These are phyloP conservation scores for Drosophila nigritarsus DNA, from an alignment of 2,888 invertebrate genomes.

Conservation along the genomic window DNA sequence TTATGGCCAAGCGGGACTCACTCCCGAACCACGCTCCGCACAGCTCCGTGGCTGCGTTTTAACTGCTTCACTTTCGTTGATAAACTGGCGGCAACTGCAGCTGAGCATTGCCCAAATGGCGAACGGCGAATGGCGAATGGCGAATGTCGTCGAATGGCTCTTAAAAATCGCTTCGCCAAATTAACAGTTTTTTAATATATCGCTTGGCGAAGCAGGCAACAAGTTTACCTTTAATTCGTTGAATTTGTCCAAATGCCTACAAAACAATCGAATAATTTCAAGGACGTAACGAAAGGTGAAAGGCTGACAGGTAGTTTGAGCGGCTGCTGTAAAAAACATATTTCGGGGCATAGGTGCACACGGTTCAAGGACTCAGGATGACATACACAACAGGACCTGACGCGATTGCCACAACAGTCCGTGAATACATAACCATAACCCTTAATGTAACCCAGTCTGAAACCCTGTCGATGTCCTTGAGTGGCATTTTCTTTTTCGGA, in stretches of 20 bases:
- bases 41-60: constrained; percentile 46
- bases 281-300: constrained; percentile 51
- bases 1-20: constrained; percentile 62
- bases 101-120: constrained; percentile 19
- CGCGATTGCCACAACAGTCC: constrained; percentile 26
- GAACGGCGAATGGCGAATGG: constrained; percentile 24
- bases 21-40: constrained; percentile 27
- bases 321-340: constrained; percentile 67
- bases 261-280: constrained; percentile 40
- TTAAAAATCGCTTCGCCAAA: constrained; percentile 25
- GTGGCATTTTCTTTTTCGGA: background rate
- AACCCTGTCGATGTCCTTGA: constrained; percentile 37
- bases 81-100: constrained; percentile 34
- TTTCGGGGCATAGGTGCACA: constrained; percentile 52
- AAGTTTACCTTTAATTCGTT: constrained; percentile 60
- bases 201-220: constrained; percentile 44
- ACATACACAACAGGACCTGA: constrained; percentile 57
- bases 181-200: constrained; percentile 54
- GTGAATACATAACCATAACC: constrained; percentile 58
- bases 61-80: constrained; percentile 69
- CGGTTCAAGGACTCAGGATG: constrained; percentile 56
- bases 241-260: constrained; percentile 33
- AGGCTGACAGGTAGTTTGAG: constrained; percentile 61
- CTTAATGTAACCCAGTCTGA: constrained; percentile 44
- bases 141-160: constrained; percentile 18